These are phyloP conservation scores for Tyrophagus putrescentiae DNA, from an alignment of 1,140 invertebrate genomes.

Conservation along the genomic window DNA sequence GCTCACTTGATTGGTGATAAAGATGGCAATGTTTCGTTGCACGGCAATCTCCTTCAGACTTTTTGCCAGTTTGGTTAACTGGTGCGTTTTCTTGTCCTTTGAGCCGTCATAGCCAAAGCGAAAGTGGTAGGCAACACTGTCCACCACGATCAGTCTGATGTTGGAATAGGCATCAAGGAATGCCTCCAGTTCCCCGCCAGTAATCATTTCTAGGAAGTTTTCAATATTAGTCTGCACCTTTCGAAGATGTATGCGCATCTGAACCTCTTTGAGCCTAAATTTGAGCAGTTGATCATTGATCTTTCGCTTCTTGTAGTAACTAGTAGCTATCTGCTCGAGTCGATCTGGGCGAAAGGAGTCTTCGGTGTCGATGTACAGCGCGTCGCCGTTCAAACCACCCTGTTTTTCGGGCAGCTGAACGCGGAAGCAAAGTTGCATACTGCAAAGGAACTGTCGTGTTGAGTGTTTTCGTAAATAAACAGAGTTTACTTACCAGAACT, in stretches of 20 bases:
- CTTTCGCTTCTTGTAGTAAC: neutral
- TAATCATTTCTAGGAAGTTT: slow-evolving; percentile 6
- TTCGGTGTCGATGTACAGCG: slow-evolving; percentile 55
- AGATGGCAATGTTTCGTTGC: slow-evolving; percentile 5
- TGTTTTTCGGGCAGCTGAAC: slow-evolving; percentile 49
- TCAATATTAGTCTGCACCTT: neutral
- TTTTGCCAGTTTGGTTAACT: neutral
- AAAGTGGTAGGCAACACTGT: slow-evolving; percentile 42
- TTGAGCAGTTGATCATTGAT: slow-evolving; percentile 5
- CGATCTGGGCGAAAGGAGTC: slow-evolving; percentile 17
- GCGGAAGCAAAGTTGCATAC: slow-evolving; percentile 57
- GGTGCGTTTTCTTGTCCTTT: slow-evolving; percentile 28
- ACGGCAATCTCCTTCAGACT: slow-evolving; percentile 12
- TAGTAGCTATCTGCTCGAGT: slow-evolving; percentile 17
- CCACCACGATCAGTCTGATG: slow-evolving; percentile 38
- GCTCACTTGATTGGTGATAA: slow-evolving; percentile 11
- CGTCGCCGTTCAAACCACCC: slow-evolving; percentile 50
- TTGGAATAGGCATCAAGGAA: slow-evolving; percentile 25
- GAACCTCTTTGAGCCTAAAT: neutral
- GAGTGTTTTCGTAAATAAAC: slow-evolving; percentile 12
- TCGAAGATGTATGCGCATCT: neutral
- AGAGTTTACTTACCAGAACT: slow-evolving; percentile 47
- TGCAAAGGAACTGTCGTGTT: slow-evolving; percentile 31
- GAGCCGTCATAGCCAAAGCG: slow-evolving; percentile 37
- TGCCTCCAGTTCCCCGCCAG: slow-evolving; percentile 2